phyloP scores from a whole-genome alignment of 2,888 invertebrate species.

The Polylopha cassiicola region DNA sequence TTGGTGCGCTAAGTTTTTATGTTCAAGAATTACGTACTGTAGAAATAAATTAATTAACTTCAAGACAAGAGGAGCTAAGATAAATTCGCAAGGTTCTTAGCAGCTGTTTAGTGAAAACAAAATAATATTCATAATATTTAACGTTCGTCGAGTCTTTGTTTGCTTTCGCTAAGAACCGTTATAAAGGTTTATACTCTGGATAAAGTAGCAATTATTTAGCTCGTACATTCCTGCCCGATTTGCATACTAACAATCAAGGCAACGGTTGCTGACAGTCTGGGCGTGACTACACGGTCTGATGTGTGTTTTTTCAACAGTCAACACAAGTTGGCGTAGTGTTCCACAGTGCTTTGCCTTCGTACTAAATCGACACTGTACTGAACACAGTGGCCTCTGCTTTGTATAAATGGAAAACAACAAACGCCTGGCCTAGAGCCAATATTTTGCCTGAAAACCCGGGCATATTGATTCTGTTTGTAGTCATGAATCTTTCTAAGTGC shows the following conservation, averaged over 20 bases:
- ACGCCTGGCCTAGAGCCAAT: slow-evolving; percentile 42
- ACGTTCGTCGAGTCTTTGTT: not conserved
- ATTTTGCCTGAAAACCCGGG: slow-evolving; percentile 29
- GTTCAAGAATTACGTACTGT: too few species aligned
- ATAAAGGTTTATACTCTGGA: slow-evolving; percentile 3
- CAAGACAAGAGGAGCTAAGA: too few species aligned
- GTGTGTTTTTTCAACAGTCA: slow-evolving; percentile 18
- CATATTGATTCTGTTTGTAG: slow-evolving; percentile 44
- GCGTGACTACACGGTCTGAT: slow-evolving; percentile 21
- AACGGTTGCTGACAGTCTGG: slow-evolving; percentile 24
- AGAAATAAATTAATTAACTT: too few species aligned
- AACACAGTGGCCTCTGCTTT: slow-evolving; percentile 8
- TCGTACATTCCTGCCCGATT: slow-evolving; percentile 22
- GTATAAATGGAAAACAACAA: slow-evolving; percentile 40
- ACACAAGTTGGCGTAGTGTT: slow-evolving; percentile 12
- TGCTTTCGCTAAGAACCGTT: not conserved
- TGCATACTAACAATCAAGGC: slow-evolving; percentile 27
- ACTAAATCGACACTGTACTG: slow-evolving; percentile 22
- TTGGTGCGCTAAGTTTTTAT: too few species aligned
- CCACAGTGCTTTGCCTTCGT: not conserved
- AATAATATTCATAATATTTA: not conserved
- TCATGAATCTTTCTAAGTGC: slow-evolving; percentile 31
- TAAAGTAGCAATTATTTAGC: slow-evolving; percentile 23
- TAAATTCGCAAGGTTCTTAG: too few species aligned
- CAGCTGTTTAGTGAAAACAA: too few species aligned